A percentile compares a stretch with the other conserved stretches of the same genome.
Evolutionary conservation across 2,797 vertebrate genomes (phyloP).

Genomic region (Epinephelus awoara): DNA sequence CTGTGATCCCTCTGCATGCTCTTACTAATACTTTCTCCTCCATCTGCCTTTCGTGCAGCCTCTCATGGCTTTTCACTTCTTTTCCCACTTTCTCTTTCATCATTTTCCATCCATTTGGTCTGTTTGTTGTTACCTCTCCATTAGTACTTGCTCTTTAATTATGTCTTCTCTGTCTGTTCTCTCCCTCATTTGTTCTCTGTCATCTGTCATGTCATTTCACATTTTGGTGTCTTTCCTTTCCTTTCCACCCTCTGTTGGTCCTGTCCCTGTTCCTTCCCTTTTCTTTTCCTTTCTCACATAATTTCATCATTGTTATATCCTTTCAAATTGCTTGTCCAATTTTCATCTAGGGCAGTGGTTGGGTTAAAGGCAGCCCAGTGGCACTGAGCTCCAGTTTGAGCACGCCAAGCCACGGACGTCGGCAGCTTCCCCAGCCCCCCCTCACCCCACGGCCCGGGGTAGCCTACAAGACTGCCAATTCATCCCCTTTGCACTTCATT

Average conservation of each 20-base stretch:
- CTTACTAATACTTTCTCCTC: slow-evolving; percentile 54
- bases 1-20: slow-evolving; percentile 42
- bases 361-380: slow-evolving; percentile 92
- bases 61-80: slow-evolving; percentile 83
- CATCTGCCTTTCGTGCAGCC: slow-evolving; percentile 66
- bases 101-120: slow-evolving; percentile 76
- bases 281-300: slow-evolving; percentile 54
- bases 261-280: slow-evolving; percentile 53
- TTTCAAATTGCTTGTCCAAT: slow-evolving; percentile 93
- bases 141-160: slow-evolving; percentile 38
- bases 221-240: slow-evolving; percentile 43
- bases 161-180: slow-evolving; percentile 36
- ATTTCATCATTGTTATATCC: slow-evolving; percentile 80
- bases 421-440: slow-evolving; percentile 96
- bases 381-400: slow-evolving; percentile 92
- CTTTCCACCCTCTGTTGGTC: not conserved
- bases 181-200: slow-evolving; percentile 49
- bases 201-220: slow-evolving; percentile 38
- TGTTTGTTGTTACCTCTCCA: slow-evolving; percentile 34
- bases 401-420: slow-evolving; percentile 92
- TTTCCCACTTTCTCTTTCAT: slow-evolving; percentile 82
- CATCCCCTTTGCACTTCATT: slow-evolving; percentile 92
- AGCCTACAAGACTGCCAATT: slow-evolving; percentile 96
- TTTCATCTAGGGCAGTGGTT: slow-evolving; percentile 96
- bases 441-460: slow-evolving; percentile 93